Evolutionary conservation across 1,140 invertebrate genomes (phyloP).

Genomic region (Rhyacophila brunnea): DNA sequence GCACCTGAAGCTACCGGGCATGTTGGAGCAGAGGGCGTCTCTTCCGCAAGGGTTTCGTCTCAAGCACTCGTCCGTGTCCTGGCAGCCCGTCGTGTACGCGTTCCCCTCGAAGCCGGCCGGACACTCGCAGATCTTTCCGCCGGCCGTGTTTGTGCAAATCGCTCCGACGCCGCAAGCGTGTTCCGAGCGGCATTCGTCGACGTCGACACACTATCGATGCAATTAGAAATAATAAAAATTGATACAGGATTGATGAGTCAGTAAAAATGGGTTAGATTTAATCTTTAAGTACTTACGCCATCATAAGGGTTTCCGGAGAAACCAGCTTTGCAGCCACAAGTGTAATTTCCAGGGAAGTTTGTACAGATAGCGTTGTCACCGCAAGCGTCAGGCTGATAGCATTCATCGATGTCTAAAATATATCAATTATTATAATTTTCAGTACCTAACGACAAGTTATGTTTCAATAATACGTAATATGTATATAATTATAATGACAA

Average conservation of each 20-base stretch:
- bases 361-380: constrained; percentile 77
- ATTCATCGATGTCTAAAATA: constrained; percentile 82
- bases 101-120: constrained; percentile 77
- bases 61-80: constrained; percentile 30
- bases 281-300: constrained; percentile 65
- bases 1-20: constrained; percentile 72
- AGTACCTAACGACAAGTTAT: too few species aligned
- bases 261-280: too few species aligned
- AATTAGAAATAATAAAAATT: constrained; percentile 8
- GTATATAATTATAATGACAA: neutral
- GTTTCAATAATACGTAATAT: neutral
- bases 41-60: constrained; percentile 61
- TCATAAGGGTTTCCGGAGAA: constrained; percentile 85
- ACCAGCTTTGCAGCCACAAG: constrained; percentile 79
- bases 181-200: constrained; percentile 76
- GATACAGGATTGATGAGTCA: neutral
- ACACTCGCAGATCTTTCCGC: constrained; percentile 79
- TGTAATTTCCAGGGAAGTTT: constrained; percentile 86
- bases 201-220: constrained; percentile 68
- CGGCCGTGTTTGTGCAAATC: constrained; percentile 75
- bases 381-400: constrained; percentile 72
- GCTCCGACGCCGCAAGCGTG: constrained; percentile 77
- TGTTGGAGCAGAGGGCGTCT: constrained; percentile 70
- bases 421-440: too few species aligned
- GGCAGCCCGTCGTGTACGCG: constrained; percentile 63